Conservation (phyloP, 1,140 invertebrate species). For the Chironomus tepperi region DNA sequence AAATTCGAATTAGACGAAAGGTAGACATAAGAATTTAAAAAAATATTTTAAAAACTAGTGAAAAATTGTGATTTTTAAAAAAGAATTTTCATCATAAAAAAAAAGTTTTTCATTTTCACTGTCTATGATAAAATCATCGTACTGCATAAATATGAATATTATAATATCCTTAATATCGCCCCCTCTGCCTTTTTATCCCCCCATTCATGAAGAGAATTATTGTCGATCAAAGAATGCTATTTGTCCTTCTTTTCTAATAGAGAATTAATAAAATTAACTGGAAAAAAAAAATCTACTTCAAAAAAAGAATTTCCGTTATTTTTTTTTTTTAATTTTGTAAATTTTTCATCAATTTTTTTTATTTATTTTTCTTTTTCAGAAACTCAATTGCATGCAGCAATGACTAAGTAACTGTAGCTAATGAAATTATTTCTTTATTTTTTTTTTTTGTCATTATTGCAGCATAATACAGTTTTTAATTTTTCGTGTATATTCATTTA, state of each 20-base stretch:
- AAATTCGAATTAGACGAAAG: too few species aligned
- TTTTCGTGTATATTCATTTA: too few species aligned
- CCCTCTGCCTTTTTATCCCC: background rate
- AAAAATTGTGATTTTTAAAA: background rate
- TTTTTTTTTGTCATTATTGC: too few species aligned
- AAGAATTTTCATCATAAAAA: too few species aligned
- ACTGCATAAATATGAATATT: background rate
- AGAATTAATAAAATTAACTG: constrained; percentile 9
- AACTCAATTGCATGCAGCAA: too few species aligned
- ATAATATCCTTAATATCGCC: background rate
- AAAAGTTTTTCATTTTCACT: background rate
- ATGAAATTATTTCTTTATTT: too few species aligned
- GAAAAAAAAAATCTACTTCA: background rate
- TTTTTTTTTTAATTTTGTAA: background rate
- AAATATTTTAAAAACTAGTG: background rate
- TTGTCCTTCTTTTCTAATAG: background rate
- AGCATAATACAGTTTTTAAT: too few species aligned
- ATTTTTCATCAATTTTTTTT: background rate
- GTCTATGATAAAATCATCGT: background rate
- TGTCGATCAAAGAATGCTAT: background rate
- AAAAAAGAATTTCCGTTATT: too few species aligned
- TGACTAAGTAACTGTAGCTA: too few species aligned
- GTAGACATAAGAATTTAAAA: too few species aligned
- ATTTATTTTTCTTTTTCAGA: too few species aligned
- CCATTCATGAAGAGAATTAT: background rate